A percentile compares a stretch with the other conserved stretches of the same genome.
These are phyloP conservation scores for Penaeus indicus DNA, from an alignment of 1,140 invertebrate species.

Conservation along the genomic window DNA sequence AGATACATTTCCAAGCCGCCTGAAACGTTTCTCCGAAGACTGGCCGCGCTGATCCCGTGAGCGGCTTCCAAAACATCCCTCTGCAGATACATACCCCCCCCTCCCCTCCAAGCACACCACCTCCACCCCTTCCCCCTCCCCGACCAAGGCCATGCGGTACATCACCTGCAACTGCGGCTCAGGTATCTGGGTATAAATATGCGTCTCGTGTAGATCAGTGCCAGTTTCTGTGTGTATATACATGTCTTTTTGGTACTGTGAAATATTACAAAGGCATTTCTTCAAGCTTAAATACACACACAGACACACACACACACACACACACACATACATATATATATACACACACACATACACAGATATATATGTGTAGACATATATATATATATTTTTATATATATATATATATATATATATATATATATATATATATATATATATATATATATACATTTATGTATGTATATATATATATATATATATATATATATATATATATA, in stretches of 20 bases:
- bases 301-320: constrained; percentile 41
- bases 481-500: not conserved
- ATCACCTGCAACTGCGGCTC: not conserved
- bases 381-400: constrained; percentile 17
- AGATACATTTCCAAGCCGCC: too few species aligned
- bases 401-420: not conserved
- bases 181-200: constrained; percentile 5
- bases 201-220: not conserved
- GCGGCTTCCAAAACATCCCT: not conserved
- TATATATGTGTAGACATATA: not conserved
- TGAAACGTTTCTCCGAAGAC: too few species aligned
- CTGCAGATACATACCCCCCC: not conserved
- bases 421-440: not conserved
- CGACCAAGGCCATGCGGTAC: not conserved
- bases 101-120: not conserved
- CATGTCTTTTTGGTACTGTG: too few species aligned
- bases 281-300: constrained; percentile 16
- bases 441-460: not conserved
- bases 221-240: not conserved
- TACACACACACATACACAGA: constrained; percentile 27
- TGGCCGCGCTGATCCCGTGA: too few species aligned
- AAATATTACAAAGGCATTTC: not conserved
- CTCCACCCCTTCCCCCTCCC: not conserved
- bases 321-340: constrained; percentile 35
- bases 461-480: not conserved